phyloP scores from a whole-genome alignment of 1,140 invertebrate genomes.

The Drosophila tropicalis region DNA sequence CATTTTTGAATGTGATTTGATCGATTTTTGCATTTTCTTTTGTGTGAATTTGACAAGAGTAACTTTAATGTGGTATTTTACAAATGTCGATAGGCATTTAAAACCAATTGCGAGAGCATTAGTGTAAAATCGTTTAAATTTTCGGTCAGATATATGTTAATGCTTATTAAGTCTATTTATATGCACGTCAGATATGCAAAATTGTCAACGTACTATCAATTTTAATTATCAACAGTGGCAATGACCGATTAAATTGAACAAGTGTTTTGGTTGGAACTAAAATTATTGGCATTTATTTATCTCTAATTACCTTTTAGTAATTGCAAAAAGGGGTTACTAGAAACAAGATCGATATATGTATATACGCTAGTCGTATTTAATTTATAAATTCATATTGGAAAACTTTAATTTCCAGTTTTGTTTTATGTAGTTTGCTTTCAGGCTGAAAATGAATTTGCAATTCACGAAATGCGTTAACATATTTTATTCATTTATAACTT shows the following conservation, averaged over 20 bases:
- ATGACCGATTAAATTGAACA: conserved; percentile 65
- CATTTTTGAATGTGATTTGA: conserved; percentile 28
- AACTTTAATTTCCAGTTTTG: not conserved
- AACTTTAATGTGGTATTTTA: no score
- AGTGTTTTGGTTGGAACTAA: conserved; percentile 19
- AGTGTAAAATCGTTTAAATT: no score
- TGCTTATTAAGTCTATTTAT: conserved; percentile 31
- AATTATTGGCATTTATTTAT: no score
- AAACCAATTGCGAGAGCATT: no score
- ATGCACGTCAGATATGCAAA: conserved; percentile 45
- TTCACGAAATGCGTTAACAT: no score
- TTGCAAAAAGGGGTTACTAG: no score
- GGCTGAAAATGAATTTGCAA: not conserved
- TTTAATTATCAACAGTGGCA: conserved; percentile 34
- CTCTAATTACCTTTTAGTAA: no score
- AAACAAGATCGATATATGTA: no score
- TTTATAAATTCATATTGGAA: no score
- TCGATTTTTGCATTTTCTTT: not conserved
- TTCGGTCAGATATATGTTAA: conserved; percentile 3
- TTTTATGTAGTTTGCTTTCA: conserved; percentile 6
- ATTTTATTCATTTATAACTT: no score
- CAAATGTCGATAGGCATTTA: no score
- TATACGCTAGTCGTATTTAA: no score
- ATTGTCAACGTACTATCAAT: conserved; percentile 9
- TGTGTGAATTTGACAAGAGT: not conserved